Evolutionary conservation across 2,797 vertebrate genomes (phyloP).

Genomic region (Pantherophis vulpinus): DNA sequence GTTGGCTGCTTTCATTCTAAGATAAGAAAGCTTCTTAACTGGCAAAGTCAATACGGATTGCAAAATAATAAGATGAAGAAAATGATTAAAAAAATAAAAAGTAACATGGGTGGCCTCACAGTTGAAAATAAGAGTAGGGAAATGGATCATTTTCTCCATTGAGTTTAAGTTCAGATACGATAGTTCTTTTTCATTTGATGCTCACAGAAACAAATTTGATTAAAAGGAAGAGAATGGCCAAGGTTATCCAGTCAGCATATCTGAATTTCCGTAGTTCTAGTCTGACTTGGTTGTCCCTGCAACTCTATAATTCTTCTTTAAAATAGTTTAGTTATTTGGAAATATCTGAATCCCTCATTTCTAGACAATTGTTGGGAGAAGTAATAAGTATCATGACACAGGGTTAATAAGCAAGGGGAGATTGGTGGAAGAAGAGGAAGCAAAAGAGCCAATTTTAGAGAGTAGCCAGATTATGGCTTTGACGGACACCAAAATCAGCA

Average conservation of each 20-base stretch:
- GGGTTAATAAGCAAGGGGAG: neutral
- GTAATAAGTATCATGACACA: neutral
- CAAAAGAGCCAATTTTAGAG: neutral
- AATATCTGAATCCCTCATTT: neutral
- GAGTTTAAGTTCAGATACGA: neutral
- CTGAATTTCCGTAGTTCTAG: neutral
- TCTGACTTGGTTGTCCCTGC: neutral
- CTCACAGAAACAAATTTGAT: neutral
- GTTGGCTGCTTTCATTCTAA: neutral
- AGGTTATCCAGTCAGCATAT: neutral
- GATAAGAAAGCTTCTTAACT: neutral
- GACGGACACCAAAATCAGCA: neutral
- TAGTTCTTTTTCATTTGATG: neutral
- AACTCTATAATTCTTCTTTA: neutral
- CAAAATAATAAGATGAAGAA: neutral
- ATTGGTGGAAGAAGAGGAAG: neutral
- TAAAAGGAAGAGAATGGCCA: neutral
- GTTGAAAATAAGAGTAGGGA: neutral
- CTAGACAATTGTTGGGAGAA: neutral
- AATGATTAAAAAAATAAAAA: neutral
- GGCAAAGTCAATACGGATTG: neutral
- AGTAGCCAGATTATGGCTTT: neutral
- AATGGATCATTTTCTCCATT: neutral
- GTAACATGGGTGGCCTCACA: neutral
- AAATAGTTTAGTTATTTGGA: neutral